A percentile compares a stretch with the other conserved stretches of the same genome.
These are phyloP conservation scores for Pararge aegeria DNA, from an alignment of 1,140 invertebrate genomes.

Conservation along the genomic window DNA sequence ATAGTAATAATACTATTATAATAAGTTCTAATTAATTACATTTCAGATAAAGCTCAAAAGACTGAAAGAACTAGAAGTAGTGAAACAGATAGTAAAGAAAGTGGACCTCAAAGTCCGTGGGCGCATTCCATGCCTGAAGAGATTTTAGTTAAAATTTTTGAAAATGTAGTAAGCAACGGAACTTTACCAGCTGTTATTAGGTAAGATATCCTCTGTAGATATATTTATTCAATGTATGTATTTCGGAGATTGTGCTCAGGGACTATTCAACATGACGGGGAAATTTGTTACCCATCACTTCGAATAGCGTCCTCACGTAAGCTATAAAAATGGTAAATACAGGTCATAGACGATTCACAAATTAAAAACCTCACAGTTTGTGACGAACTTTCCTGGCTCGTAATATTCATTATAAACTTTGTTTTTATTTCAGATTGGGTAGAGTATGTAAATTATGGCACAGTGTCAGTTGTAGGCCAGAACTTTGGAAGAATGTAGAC, in stretches of 20 bases:
- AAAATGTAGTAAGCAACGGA: slow-evolving; percentile 83
- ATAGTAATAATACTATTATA: too few species aligned
- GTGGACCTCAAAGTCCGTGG: slow-evolving; percentile 68
- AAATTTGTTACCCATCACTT: too few species aligned
- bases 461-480: slow-evolving; percentile 82
- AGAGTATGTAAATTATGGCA: slow-evolving; percentile 89
- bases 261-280: too few species aligned
- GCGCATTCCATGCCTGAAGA: slow-evolving; percentile 80
- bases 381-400: too few species aligned
- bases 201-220: too few species aligned
- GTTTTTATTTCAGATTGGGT: slow-evolving; percentile 81
- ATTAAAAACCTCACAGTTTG: too few species aligned
- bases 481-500: slow-evolving; percentile 89
- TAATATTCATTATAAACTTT: slow-evolving; percentile 9
- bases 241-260: too few species aligned
- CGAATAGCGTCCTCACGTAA: too few species aligned
- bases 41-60: slow-evolving; percentile 73
- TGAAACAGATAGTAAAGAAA: slow-evolving; percentile 48
- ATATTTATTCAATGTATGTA: too few species aligned
- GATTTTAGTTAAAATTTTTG: slow-evolving; percentile 86
- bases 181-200: slow-evolving; percentile 86
- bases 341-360: too few species aligned
- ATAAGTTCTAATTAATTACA: background rate
- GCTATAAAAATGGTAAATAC: too few species aligned
- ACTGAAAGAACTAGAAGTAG: slow-evolving; percentile 74